A percentile compares a stretch with the other conserved stretches of the same genome.
phyloP scores from a whole-genome alignment of 2,797 vertebrate genomes.

The Ciconia nigra region DNA sequence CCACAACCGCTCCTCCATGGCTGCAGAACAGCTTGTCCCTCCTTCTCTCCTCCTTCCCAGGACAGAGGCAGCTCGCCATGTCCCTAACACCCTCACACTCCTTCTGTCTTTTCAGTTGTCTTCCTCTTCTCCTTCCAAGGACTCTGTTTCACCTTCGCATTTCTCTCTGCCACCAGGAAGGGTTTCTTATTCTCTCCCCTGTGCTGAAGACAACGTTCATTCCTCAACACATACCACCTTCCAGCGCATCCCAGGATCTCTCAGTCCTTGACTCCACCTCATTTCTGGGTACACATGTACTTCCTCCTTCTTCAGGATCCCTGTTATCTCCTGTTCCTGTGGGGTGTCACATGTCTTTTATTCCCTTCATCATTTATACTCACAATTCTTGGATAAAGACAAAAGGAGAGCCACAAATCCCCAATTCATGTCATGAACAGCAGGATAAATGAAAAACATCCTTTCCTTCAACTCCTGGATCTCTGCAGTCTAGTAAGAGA shows the following conservation, averaged over 20 bases:
- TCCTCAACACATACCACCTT: not conserved
- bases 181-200: not conserved
- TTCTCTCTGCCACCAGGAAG: not conserved
- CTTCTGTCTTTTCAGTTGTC: not conserved
- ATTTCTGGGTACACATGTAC: not conserved
- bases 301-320: not conserved
- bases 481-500: not conserved
- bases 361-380: not conserved
- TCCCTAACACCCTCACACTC: not conserved
- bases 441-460: not conserved
- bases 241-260: not conserved
- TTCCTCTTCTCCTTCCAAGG: not conserved
- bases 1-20: not conserved
- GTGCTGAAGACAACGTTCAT: not conserved
- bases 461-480: not conserved
- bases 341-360: not conserved
- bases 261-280: not conserved
- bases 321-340: not conserved
- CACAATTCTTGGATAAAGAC: not conserved
- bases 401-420: not conserved
- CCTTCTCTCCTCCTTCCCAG: not conserved
- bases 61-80: not conserved
- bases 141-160: not conserved
- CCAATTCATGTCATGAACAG: not conserved
- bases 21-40: not conserved